A percentile compares a stretch with the other conserved stretches of the same genome.
Evolutionary conservation across 2,888 invertebrate genomes (phyloP).

Genomic region (Aleiodes alternator): DNA sequence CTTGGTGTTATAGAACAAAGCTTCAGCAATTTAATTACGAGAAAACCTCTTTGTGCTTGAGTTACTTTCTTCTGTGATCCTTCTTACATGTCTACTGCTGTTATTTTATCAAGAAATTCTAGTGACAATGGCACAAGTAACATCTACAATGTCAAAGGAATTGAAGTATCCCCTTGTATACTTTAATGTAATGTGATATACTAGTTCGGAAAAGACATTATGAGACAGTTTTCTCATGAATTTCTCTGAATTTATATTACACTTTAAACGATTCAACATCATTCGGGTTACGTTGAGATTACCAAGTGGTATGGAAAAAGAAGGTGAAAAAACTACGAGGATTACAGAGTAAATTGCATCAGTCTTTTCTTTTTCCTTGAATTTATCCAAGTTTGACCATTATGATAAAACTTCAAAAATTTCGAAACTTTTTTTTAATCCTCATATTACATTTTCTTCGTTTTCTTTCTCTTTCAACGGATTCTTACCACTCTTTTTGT

Average conservation of each 20-base stretch:
- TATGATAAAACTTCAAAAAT: constrained; percentile 35
- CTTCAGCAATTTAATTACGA: too few relatives aligned
- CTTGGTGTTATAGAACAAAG: too few relatives aligned
- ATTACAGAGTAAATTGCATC: constrained; percentile 18
- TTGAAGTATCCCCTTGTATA: too few relatives aligned
- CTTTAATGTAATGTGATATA: too few relatives aligned
- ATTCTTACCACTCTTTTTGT: constrained; percentile 29
- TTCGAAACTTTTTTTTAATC: constrained; percentile 22
- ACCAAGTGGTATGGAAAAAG: background rate
- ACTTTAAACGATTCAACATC: background rate
- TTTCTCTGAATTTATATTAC: background rate
- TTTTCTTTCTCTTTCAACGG: background rate
- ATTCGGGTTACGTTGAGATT: background rate
- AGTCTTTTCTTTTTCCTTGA: background rate
- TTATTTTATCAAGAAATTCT: too few relatives aligned
- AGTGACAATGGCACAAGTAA: too few relatives aligned
- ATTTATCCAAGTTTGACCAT: constrained; percentile 32
- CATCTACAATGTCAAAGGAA: too few relatives aligned
- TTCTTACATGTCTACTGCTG: too few relatives aligned
- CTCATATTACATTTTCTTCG: background rate
- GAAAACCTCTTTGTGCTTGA: too few relatives aligned
- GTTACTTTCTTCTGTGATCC: too few relatives aligned
- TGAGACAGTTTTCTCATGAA: constrained; percentile 4
- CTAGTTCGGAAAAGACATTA: too few relatives aligned
- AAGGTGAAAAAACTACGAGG: background rate